Evolutionary conservation across 2,888 invertebrate species (phyloP).

Genomic region (Parnassius apollo): DNA sequence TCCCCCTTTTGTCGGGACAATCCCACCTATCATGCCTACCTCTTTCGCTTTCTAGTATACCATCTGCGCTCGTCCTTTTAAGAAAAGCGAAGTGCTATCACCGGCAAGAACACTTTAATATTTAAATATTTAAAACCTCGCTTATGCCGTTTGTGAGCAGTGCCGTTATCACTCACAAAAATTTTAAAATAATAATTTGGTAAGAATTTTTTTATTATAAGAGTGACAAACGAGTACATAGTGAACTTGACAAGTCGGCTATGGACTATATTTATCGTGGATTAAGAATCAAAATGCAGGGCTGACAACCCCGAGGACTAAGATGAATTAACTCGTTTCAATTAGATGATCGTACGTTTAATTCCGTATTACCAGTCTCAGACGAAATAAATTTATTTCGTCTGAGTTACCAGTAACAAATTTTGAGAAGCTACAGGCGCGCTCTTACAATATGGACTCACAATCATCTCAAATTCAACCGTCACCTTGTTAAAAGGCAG

Average conservation of each 20-base stretch:
- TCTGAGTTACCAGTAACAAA: neutral
- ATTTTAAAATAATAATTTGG: slow-evolving; percentile 5
- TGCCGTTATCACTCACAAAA: slow-evolving; percentile 10
- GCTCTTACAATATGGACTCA: neutral
- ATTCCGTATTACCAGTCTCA: too few relatives aligned
- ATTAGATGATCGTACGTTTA: too few relatives aligned
- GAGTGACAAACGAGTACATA: too few relatives aligned
- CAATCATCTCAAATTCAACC: slow-evolving; percentile 11
- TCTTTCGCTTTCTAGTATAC: slow-evolving; percentile 7
- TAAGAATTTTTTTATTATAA: neutral
- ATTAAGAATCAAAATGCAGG: too few relatives aligned
- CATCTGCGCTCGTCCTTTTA: slow-evolving; percentile 30
- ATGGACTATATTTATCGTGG: neutral
- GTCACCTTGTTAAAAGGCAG: slow-evolving; percentile 19
- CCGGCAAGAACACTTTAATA: slow-evolving; percentile 16
- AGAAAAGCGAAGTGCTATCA: slow-evolving; percentile 25
- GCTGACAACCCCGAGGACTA: too few relatives aligned
- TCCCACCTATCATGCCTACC: slow-evolving; percentile 8
- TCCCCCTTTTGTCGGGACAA: slow-evolving; percentile 1
- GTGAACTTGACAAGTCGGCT: too few relatives aligned
- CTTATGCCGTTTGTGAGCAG: neutral
- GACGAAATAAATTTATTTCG: too few relatives aligned
- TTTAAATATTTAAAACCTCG: slow-evolving; percentile 24
- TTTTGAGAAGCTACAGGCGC: neutral
- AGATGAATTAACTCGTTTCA: too few relatives aligned